Evolutionary conservation across 2,888 invertebrate species (phyloP), one percentile per base, ranked within the genome.

Genomic region (Drosophila monieri): DNA sequence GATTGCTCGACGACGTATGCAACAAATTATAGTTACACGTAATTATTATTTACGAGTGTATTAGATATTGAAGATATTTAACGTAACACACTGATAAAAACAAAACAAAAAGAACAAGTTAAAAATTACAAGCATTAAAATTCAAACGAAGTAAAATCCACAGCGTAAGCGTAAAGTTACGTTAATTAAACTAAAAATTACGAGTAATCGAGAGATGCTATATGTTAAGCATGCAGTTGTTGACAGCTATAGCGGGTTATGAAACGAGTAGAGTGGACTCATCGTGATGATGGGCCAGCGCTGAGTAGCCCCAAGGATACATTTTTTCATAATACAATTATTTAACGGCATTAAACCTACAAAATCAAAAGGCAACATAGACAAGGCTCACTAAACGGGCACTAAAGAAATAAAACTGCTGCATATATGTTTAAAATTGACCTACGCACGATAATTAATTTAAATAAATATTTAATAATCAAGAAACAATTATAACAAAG

Each of bases 361-460:
- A 49, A 74, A 52, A 37, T 74, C 27, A 21, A 68, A 58, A 57
- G 61, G 30, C 27, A 55, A 57, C 72, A 69, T 48, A 60, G 65
- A 64, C 62, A 81, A 58, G 65, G 35, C 35, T 35, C 35, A 6
- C 83, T 69, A 69, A 69, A 18, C 41, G 60, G 67, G 64, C 71
- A 67, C 69, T 76, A 67, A 62, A 62, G 51, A 74, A 73, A 76
- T 75, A 78, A 76, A 75, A 77, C 76, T 80, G 77, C 75, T 83
- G 74, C 87, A 80, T 75, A 88, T 78, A 79, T 69, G 80, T 74
- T 80, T 83, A 81, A 76, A 79, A 86, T 88, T 88, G 85, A 87
- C 67, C 67, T 73, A 77, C 77, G 80, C 69, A 70, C 54, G 53
- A 71, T 73, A 68, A 57, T 52, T 77, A 85, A 78, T 76, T 80